A percentile compares a stretch with the other conserved stretches of the same genome.
phyloP scores from a whole-genome alignment of 2,888 invertebrate species.

The Baccha elongata region DNA sequence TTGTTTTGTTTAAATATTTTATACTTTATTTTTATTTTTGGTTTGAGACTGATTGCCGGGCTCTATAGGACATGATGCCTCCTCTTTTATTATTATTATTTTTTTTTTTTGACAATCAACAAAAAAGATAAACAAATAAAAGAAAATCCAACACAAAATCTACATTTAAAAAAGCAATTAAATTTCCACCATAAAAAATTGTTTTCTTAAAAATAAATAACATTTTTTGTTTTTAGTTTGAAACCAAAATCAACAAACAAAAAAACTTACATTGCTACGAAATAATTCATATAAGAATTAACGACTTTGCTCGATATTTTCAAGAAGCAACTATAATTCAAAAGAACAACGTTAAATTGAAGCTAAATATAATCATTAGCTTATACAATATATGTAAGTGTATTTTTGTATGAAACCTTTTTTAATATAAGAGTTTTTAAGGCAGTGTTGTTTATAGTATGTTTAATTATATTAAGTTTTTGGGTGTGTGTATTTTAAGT shows the following conservation, averaged over 20 bases:
- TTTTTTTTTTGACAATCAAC: constrained; percentile 39
- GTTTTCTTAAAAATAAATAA: constrained; percentile 15
- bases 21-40: constrained; percentile 15
- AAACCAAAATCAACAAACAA: constrained; percentile 17
- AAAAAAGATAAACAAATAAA: constrained; percentile 26
- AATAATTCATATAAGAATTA: constrained; percentile 47
- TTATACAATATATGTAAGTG: constrained; percentile 23
- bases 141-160: constrained; percentile 36
- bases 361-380: constrained; percentile 44
- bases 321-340: constrained; percentile 60
- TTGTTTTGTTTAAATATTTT: constrained; percentile 28
- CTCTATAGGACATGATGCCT: constrained; percentile 57
- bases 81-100: constrained; percentile 48
- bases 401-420: constrained; percentile 4
- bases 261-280: constrained; percentile 56
- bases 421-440: constrained; percentile 1
- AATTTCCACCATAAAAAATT: constrained; percentile 51
- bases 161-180: constrained; percentile 64
- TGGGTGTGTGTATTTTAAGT: constrained; percentile 13
- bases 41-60: constrained; percentile 39
- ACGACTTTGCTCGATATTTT: constrained; percentile 44
- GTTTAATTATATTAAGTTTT: constrained; percentile 2
- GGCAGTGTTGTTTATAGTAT: constrained; percentile 2
- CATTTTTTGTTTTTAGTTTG: background rate
- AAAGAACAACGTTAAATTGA: constrained; percentile 38